Conservation (phyloP, 2,113 vertebrate genomes). For the Rissa tridactyla region DNA sequence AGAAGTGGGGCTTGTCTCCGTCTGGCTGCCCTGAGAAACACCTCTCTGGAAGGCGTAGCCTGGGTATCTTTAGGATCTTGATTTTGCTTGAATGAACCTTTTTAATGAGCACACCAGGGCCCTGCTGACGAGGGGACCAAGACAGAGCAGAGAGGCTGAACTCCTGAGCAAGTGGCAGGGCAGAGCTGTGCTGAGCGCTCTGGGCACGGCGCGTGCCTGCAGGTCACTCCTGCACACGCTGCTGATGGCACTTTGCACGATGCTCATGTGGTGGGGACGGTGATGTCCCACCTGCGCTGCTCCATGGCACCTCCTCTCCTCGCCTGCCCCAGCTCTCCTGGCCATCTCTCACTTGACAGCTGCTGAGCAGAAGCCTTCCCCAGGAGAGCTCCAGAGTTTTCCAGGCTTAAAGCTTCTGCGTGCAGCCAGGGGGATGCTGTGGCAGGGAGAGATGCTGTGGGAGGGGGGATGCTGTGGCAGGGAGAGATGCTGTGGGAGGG, state of each 20-base stretch:
- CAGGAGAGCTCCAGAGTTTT: background rate
- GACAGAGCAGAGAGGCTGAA: background rate
- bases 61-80: background rate
- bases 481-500: too few relatives aligned
- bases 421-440: too few relatives aligned
- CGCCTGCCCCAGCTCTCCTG: background rate
- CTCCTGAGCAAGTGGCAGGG: background rate
- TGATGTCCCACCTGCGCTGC: background rate
- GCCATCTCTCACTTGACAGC: background rate
- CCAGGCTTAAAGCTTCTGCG: background rate
- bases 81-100: background rate
- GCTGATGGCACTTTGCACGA: background rate
- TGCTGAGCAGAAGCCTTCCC: background rate
- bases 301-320: background rate
- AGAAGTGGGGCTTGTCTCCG: background rate
- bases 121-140: background rate
- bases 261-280: background rate
- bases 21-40: background rate
- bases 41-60: background rate
- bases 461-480: too few relatives aligned
- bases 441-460: too few relatives aligned
- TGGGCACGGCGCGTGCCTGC: accelerated
- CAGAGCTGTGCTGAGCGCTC: accelerated
- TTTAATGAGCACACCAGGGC: background rate
- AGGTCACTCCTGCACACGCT: background rate